Base-by-base conservation (phyloP, 2,888 invertebrate species). In the Alcis repandata region DNA sequence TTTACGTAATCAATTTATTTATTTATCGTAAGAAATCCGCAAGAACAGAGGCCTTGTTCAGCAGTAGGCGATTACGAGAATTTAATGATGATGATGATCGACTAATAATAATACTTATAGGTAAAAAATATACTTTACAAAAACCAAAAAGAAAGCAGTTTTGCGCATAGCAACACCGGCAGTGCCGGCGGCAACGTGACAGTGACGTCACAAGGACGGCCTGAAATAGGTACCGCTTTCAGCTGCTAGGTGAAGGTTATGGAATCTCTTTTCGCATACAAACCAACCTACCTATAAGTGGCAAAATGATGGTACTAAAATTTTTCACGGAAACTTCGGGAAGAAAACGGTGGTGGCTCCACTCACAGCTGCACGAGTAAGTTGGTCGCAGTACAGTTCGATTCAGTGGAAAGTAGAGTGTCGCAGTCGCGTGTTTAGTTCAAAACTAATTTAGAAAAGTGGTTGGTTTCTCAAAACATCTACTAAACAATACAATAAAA, bases 191-290 rank as follows among this genome's bases (percentile, higher is more conserved):
- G 76, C 85, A 86, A 79, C 83, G 85, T 90, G 89, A 88, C 87
- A 81, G 77, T 86, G 86, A 90, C 92, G 90, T 91, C 89, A 91
- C 91, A 90, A 92, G 91, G 89, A 80, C 91, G 82, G 76, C 79
- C 89, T 85, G 85, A 92, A 91, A 91, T 92, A 27, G 27, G 27
- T 27, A 90, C 73, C 83, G 82, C 82, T 90, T 90, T 91, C 88
- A 89, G 90, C 77, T 77, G 88, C 87, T 88, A 90, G 90, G 89
- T 91, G 92, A 92, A 91, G 92, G 91, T 89, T 88, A 87, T 68
- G 68, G 69, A 72, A 71, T 68, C 69, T 63, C 66, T 66, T 19
- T 43, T 19, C 43, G 43, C 19, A 43, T 17, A 41, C 15, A 43
- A 10, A 11, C 11, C 2, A 3, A 43, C 43, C 13, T 8, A 46